Evolutionary conservation across 1,140 invertebrate genomes (phyloP).

Genomic region (Ceratosolen fusciceps): DNA sequence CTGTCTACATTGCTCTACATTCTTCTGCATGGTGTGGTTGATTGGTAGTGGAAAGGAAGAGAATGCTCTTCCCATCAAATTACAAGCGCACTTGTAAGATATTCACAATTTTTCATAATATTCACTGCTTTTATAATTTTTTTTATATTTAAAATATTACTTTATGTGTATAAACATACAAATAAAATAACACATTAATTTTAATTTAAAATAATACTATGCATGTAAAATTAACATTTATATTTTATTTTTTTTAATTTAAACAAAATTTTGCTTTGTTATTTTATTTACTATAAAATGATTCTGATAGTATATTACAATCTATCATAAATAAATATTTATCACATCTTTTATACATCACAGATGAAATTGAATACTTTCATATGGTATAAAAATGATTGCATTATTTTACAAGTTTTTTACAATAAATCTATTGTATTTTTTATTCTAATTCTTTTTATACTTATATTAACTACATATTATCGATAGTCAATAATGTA

Average conservation of each 20-base stretch:
- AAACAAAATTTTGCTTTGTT: not conserved
- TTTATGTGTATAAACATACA: slow-evolving; percentile 8
- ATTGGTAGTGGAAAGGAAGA: slow-evolving; percentile 79
- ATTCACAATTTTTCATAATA: slow-evolving; percentile 66
- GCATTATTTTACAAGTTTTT: no score
- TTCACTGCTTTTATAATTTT: slow-evolving; percentile 46
- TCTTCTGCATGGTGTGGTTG: slow-evolving; percentile 76
- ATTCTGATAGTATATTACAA: no score
- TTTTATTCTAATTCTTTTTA: no score
- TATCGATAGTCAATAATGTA: no score
- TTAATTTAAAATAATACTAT: not conserved
- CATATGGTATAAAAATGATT: no score
- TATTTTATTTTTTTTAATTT: no score
- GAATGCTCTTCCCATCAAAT: slow-evolving; percentile 80
- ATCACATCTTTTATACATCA: no score
- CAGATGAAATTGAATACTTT: no score
- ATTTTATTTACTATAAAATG: no score
- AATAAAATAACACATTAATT: not conserved
- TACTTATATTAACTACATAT: no score
- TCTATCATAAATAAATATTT: no score
- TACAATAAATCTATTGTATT: no score
- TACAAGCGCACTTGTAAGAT: slow-evolving; percentile 80
- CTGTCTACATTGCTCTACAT: slow-evolving; percentile 74
- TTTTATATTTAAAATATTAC: slow-evolving; percentile 20
- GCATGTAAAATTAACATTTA: not conserved